Base-by-base conservation (phyloP, 2,888 invertebrate genomes). In the Aspidapion aeneum region DNA sequence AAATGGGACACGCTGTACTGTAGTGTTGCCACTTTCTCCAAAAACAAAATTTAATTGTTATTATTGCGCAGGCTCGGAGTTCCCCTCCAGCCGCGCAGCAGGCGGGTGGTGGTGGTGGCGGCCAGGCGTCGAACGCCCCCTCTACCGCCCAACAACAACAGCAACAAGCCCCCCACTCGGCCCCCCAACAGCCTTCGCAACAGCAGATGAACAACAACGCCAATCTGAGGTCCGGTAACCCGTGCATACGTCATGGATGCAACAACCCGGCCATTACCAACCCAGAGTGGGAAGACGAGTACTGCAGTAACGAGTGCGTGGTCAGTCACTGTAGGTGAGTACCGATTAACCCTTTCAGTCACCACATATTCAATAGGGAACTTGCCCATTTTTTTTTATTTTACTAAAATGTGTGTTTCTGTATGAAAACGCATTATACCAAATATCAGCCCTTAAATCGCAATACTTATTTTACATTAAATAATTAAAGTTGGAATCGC, bases 261-360 rank as follows among this genome's bases (percentile, higher is more conserved):
- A 89, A 89, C 68, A 96, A 96, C 82, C 89, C 90, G 55, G 94
- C 96, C 68, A 90, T 95, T 74, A 88, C 93, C 70, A 95, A 93
- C 83, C 90, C 90, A 69, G 95, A 95, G 81, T 96, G 96, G 96
- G 96, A 96, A 80, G 94, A 94, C 79, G 96, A 96, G 80, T 97
- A 96, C 81, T 97, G 96, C 84, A 94, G 95, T 82, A 96, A 95
- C 82, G 95, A 96, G 81, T 97, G 96, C 82, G 96, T 96, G 69
- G 94, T 96, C 79, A 92, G 90, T 80, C 96, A 97, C 82, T 96
- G 96, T 89, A 91, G 94, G 89, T 89, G 78, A 76, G 78, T 74
- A 35, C 55, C 17, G 21, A 58, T 22, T 12, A 48, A n/a, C n/a
- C n/a, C n/a, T n/a, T n/a, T n/a, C n/a, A n/a, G n/a, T n/a, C n/a